A percentile compares a stretch with the other conserved stretches of the same genome.
These are phyloP conservation scores for Cephus runcator DNA, from an alignment of 2,888 invertebrate species.

Conservation along the genomic window DNA sequence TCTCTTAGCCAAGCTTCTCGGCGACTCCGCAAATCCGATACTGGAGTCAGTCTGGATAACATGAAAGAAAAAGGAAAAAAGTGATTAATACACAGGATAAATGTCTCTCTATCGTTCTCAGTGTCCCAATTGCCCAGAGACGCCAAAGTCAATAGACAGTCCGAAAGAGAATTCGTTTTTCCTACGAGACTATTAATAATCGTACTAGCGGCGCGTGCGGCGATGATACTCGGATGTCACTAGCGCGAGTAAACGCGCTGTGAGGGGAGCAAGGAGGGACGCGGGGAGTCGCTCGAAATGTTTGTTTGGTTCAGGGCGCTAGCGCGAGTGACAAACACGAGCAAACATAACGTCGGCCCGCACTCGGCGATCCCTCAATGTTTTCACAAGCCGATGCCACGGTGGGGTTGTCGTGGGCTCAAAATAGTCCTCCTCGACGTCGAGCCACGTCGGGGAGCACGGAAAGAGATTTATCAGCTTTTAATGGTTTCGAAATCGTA, in stretches of 20 bases:
- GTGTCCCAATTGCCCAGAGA: not conserved
- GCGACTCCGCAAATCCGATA: conserved; percentile 13
- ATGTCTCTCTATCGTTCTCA: not conserved
- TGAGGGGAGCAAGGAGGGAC: conserved; percentile 30
- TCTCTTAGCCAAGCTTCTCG: conserved; percentile 28
- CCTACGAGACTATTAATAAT: conserved; percentile 40
- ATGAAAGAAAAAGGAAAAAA: not conserved
- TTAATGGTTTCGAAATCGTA: conserved; percentile 59
- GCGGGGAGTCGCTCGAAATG: conserved; percentile 40
- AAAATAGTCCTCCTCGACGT: conserved; percentile 39
- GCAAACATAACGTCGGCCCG: conserved; percentile 23
- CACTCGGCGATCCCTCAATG: conserved; percentile 34
- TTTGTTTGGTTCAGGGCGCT: conserved; percentile 54
- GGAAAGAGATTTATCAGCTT: conserved; percentile 52
- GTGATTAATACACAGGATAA: not conserved
- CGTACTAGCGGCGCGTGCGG: conserved; percentile 25
- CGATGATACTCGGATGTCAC: conserved; percentile 39
- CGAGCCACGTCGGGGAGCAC: conserved; percentile 11
- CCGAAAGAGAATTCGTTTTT: not conserved
- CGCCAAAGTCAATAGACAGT: not conserved
- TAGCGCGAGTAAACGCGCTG: conserved; percentile 32
- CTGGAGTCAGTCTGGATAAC: not conserved
- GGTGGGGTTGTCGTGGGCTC: conserved; percentile 18
- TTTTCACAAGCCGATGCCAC: conserved; percentile 42
- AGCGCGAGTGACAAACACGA: conserved; percentile 58